Conservation (phyloP, 2,113 vertebrate species). For the Equus przewalskii region DNA sequence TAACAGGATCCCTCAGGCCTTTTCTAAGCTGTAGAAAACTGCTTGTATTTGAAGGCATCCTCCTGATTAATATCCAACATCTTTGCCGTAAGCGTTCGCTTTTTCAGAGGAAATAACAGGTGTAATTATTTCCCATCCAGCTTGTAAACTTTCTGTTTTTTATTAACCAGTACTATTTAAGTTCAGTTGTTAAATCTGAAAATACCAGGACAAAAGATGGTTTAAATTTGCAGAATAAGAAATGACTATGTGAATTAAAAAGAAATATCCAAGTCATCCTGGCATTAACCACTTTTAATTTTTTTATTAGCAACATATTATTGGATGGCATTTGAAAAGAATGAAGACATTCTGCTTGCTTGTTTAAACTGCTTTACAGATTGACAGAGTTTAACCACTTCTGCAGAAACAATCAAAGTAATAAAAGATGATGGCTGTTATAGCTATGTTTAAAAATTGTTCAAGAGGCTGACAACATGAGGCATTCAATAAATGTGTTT, state of each 20-base stretch:
- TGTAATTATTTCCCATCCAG: constrained; percentile 12
- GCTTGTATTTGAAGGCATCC: not conserved
- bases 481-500: not conserved
- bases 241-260: not conserved
- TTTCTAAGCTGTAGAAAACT: not conserved
- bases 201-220: not conserved
- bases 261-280: not conserved
- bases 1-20: not conserved
- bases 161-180: not conserved
- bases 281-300: not conserved
- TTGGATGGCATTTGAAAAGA: not conserved
- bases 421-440: not conserved
- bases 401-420: constrained; percentile 10
- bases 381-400: not conserved
- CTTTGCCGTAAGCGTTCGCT: not conserved
- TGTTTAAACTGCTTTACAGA: not conserved
- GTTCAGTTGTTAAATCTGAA: constrained; percentile 12
- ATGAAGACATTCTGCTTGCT: not conserved
- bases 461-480: not conserved
- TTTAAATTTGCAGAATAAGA: constrained; percentile 15
- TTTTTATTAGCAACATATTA: not conserved
- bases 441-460: not conserved
- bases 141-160: not conserved
- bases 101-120: not conserved
- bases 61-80: not conserved